phyloP scores from a whole-genome alignment of 1,140 invertebrate genomes.

The Phortica variegata region DNA sequence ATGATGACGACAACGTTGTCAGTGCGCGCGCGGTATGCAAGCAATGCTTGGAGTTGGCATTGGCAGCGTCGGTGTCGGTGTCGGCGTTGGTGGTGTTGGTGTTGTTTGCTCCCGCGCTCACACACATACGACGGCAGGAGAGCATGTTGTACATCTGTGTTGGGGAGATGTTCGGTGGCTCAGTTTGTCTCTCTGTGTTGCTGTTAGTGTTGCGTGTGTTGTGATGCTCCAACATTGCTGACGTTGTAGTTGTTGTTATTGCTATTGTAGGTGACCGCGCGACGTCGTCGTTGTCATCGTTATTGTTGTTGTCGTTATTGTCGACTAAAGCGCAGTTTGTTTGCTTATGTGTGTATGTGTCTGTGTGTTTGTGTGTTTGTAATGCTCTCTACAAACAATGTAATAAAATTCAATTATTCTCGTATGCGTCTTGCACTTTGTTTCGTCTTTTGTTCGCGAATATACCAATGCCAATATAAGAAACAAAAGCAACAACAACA shows the following conservation, averaged over 20 bases:
- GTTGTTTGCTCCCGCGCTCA: constrained; percentile 46
- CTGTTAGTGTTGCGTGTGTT: too few relatives aligned
- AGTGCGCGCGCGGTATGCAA: too few relatives aligned
- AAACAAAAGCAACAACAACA: too few relatives aligned
- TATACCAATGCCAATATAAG: neutral
- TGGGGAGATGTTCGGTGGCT: constrained; percentile 15
- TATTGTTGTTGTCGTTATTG: too few relatives aligned
- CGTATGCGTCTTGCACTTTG: constrained; percentile 55
- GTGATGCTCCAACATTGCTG: neutral
- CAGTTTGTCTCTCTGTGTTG: neutral
- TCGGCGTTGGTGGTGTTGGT: constrained; percentile 17
- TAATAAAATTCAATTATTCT: constrained; percentile 58
- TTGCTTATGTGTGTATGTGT: neutral
- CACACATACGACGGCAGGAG: constrained; percentile 16
- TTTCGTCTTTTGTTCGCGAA: constrained; percentile 50
- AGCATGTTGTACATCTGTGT: neutral
- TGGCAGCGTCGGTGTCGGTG: too few relatives aligned
- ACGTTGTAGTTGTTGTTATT: constrained; percentile 2
- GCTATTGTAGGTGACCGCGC: constrained; percentile 3
- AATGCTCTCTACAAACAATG: constrained; percentile 57
- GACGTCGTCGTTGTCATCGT: constrained; percentile 1
- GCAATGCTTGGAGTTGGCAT: too few relatives aligned
- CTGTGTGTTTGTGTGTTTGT: too few relatives aligned
- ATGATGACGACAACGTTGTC: too few relatives aligned
- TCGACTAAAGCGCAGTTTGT: neutral